Percentiles rank a stretch among this genome's conserved stretches.
Conservation (phyloP, 2,113 vertebrate genomes). For the Prietella phreatophila region DNA sequence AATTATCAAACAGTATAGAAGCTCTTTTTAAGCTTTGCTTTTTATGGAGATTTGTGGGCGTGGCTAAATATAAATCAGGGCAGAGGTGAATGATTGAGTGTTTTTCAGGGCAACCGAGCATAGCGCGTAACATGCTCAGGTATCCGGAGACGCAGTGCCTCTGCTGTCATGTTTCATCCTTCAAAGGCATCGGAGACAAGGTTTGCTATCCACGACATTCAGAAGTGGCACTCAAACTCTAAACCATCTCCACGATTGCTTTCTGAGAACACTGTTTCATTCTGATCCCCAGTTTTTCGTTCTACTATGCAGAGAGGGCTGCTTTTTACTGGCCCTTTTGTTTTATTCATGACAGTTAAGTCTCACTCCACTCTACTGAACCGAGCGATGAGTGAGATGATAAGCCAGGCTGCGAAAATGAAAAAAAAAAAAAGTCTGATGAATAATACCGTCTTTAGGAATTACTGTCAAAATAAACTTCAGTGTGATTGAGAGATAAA, state of each 20-base stretch:
- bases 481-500: neutral
- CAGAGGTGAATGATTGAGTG: neutral
- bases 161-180: neutral
- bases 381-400: neutral
- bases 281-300: neutral
- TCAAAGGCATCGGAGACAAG: too few species aligned
- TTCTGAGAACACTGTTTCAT: neutral
- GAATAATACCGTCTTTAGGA: neutral
- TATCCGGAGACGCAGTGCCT: neutral
- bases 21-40: neutral
- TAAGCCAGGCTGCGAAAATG: neutral
- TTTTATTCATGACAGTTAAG: slow-evolving; percentile 20
- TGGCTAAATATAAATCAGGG: neutral
- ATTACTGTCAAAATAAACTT: neutral
- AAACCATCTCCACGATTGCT: neutral
- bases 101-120: neutral
- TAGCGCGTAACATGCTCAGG: neutral
- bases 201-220: neutral
- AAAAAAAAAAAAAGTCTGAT: neutral
- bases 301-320: neutral
- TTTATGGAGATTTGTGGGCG: neutral
- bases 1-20: neutral
- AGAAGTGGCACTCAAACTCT: neutral
- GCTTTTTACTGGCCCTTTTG: slow-evolving; percentile 4
- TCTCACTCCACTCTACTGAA: slow-evolving; percentile 1